These are phyloP conservation scores for Dromiciops gliroides DNA, from an alignment of 2,113 vertebrate species.

Conservation along the genomic window DNA sequence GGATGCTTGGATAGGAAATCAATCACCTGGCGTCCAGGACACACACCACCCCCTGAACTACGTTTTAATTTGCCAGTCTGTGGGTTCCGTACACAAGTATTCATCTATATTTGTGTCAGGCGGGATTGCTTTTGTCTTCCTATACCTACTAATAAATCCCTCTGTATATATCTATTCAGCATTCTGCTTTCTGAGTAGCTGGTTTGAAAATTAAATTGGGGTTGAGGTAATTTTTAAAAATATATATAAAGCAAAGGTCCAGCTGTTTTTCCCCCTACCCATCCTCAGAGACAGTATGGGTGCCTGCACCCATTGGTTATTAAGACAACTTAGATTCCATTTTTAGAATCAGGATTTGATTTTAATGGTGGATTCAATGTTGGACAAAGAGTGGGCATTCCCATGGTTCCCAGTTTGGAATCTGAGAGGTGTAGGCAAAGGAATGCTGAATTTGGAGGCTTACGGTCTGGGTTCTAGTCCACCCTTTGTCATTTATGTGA, in stretches of 20 bases:
- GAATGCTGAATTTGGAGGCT: background rate
- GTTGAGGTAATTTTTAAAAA: background rate
- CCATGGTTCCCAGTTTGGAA: background rate
- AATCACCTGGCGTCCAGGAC: slow-evolving; percentile 74
- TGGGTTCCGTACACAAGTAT: slow-evolving; percentile 68
- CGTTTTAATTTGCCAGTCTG: slow-evolving; percentile 82
- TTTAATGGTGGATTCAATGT: background rate
- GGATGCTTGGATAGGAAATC: slow-evolving; percentile 80
- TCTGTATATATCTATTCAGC: background rate
- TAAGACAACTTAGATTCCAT: background rate
- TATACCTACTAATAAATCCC: slow-evolving; percentile 46
- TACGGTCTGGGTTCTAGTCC: background rate
- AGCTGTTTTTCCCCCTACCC: fast-evolving
- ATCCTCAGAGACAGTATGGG: background rate
- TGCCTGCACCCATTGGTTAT: background rate
- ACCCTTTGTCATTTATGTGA: background rate
- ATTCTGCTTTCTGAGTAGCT: background rate
- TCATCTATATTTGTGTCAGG: slow-evolving; percentile 83
- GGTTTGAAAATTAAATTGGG: background rate
- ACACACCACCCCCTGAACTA: slow-evolving; percentile 46
- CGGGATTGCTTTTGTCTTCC: slow-evolving; percentile 74
- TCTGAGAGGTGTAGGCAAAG: background rate
- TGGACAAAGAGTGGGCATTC: background rate
- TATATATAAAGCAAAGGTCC: background rate
- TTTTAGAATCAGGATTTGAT: background rate